A percentile compares a stretch with the other conserved stretches of the same genome.
Evolutionary conservation across 2,888 invertebrate species (phyloP).

Genomic region (Hermodice carunculata): DNA sequence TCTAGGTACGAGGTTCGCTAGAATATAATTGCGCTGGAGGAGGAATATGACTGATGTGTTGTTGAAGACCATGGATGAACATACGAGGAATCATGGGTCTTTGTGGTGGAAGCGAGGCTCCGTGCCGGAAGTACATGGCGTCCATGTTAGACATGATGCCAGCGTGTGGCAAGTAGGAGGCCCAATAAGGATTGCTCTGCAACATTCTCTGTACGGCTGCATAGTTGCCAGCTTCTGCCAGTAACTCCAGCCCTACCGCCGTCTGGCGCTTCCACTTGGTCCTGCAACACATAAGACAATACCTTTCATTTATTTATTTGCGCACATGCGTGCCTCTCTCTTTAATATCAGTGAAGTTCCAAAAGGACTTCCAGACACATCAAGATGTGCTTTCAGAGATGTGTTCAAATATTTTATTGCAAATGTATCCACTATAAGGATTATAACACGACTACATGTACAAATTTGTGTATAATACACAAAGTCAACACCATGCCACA

Average conservation of each 20-base stretch:
- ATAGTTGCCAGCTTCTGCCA: constrained; percentile 97
- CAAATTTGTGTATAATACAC: too few relatives aligned
- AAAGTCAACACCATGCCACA: too few relatives aligned
- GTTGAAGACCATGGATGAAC: constrained; percentile 50
- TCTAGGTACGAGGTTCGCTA: constrained; percentile 16
- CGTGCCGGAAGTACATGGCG: constrained; percentile 54
- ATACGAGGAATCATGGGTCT: constrained; percentile 63
- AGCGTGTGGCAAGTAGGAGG: constrained; percentile 62
- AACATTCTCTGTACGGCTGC: constrained; percentile 95
- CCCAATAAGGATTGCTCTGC: constrained; percentile 70
- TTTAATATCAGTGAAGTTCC: neutral
- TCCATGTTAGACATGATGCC: constrained; percentile 43
- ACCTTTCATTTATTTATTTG: neutral
- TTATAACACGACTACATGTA: too few relatives aligned
- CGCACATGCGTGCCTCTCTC: neutral
- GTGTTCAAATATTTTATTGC: too few relatives aligned
- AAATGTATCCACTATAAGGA: too few relatives aligned
- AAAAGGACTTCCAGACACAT: neutral
- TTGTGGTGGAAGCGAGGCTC: constrained; percentile 39
- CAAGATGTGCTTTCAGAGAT: too few relatives aligned
- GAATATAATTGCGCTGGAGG: constrained; percentile 22
- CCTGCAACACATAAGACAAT: constrained; percentile 77
- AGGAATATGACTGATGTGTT: constrained; percentile 32
- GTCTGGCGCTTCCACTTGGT: constrained; percentile 99
- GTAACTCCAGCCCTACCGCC: constrained; percentile 94